Evolutionary conservation across 2,888 invertebrate species (phyloP).

Genomic region (Caenorhabditis sp.): DNA sequence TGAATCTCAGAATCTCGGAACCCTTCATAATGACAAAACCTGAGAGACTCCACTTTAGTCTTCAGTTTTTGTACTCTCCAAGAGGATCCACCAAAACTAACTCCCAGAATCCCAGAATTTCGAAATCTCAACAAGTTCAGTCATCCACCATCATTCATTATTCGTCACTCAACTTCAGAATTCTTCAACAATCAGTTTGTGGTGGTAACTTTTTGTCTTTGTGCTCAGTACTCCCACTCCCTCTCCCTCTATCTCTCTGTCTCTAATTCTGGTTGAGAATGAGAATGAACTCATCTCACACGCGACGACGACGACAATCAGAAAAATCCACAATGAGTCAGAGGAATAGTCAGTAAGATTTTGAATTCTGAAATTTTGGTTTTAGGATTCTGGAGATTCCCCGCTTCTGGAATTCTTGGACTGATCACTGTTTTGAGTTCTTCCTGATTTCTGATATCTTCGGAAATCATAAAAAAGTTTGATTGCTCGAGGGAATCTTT

Average conservation of each 20-base stretch:
- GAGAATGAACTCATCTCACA: background rate
- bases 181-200: background rate
- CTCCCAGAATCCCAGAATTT: background rate
- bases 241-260: background rate
- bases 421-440: background rate
- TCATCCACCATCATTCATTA: background rate
- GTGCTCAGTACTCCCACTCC: background rate
- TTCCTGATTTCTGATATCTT: conserved; percentile 12
- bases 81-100: too few species aligned
- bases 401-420: background rate
- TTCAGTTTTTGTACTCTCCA: background rate
- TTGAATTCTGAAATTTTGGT: too few species aligned
- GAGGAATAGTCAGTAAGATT: background rate
- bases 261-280: too few species aligned
- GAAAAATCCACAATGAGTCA: background rate
- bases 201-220: background rate
- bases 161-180: background rate
- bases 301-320: background rate
- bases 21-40: too few species aligned
- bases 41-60: background rate
- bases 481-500: conserved; percentile 50
- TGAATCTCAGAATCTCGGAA: too few species aligned
- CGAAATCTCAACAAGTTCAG: conserved; percentile 2
- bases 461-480: conserved; percentile 35
- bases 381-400: background rate